A percentile compares a stretch with the other conserved stretches of the same genome.
phyloP scores from a whole-genome alignment of 2,113 vertebrate species.

The Gobiocypris rarus region DNA sequence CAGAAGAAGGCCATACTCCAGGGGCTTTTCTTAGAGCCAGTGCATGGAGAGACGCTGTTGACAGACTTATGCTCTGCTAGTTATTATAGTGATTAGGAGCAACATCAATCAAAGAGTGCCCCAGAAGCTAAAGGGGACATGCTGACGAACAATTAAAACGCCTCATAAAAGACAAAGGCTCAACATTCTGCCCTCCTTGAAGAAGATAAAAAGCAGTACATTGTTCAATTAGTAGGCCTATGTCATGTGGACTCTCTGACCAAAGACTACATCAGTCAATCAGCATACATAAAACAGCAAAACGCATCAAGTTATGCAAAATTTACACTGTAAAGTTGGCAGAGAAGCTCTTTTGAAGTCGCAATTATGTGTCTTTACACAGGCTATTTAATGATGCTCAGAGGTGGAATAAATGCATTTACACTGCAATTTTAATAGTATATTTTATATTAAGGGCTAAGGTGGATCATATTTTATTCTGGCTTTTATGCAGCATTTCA shows the following conservation, averaged over 20 bases:
- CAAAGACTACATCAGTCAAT: not conserved
- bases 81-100: conserved; percentile 70
- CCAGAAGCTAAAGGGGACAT: conserved; percentile 44
- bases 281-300: not conserved
- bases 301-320: not conserved
- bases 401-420: too few species aligned
- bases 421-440: too few species aligned
- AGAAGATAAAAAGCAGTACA: conserved; percentile 47
- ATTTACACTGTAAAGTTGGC: too few species aligned
- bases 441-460: too few species aligned
- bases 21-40: not conserved
- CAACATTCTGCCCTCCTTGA: conserved; percentile 54
- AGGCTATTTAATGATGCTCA: too few species aligned
- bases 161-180: conserved; percentile 57
- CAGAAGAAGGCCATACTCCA: not conserved
- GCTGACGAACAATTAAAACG: conserved; percentile 58
- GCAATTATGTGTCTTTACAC: too few species aligned
- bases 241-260: not conserved
- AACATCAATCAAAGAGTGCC: conserved; percentile 66
- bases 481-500: too few species aligned
- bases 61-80: conserved; percentile 32
- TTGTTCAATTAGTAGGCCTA: not conserved
- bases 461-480: too few species aligned
- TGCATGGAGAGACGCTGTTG: conserved; percentile 1
- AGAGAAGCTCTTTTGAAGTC: too few species aligned